phyloP scores from a whole-genome alignment of 2,888 invertebrate species.

The Sarcophaga carnaria region DNA sequence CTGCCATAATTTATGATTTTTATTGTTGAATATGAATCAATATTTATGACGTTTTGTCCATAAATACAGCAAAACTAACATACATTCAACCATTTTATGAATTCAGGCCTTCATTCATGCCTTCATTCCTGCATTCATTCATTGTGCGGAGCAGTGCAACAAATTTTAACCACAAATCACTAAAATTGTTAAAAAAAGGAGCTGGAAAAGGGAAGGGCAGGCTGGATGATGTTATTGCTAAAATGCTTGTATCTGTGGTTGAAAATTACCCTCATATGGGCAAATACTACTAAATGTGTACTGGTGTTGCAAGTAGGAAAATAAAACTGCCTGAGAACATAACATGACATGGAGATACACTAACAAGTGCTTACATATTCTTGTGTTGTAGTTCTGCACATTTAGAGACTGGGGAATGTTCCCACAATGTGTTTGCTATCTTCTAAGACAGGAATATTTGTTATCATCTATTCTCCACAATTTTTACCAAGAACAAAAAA shows the following conservation, averaged over 20 bases:
- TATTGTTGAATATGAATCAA: too few species aligned
- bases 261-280: not conserved
- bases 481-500: too few species aligned
- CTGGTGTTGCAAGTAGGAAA: constrained; percentile 31
- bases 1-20: too few species aligned
- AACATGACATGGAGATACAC: constrained; percentile 46
- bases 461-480: too few species aligned
- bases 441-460: too few species aligned
- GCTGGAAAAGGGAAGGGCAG: not conserved
- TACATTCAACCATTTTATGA: not conserved
- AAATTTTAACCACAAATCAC: constrained; percentile 52
- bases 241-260: not conserved
- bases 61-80: not conserved
- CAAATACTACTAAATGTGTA: constrained; percentile 8
- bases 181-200: constrained; percentile 42
- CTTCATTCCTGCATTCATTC: too few species aligned
- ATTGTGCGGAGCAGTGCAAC: not conserved
- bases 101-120: not conserved
- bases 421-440: too few species aligned
- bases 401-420: too few species aligned
- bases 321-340: constrained; percentile 34
- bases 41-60: not conserved
- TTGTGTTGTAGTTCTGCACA: not conserved
- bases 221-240: constrained; percentile 16
- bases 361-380: not conserved